Conservation (phyloP, 2,113 vertebrate genomes). For the Plotosus lineatus region DNA sequence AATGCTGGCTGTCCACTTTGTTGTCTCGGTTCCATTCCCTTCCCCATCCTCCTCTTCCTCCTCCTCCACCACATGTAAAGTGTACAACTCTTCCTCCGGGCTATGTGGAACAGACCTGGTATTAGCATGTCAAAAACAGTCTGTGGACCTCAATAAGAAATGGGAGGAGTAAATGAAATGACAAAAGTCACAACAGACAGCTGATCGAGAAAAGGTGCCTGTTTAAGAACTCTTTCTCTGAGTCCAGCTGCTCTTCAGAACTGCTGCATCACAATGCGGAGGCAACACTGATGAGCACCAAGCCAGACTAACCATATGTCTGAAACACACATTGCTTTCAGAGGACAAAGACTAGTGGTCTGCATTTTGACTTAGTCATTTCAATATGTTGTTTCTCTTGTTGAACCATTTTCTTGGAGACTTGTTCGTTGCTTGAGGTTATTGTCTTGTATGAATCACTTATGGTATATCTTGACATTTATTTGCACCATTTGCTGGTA, state of each 20-base stretch:
- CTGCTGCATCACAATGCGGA: constrained; percentile 70
- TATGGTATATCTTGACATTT: background rate
- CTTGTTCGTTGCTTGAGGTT: background rate
- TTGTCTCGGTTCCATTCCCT: constrained; percentile 17
- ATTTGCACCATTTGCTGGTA: background rate
- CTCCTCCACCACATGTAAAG: constrained; percentile 32
- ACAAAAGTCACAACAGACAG: constrained; percentile 74
- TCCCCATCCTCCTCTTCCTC: constrained; percentile 22
- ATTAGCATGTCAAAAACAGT: constrained; percentile 74
- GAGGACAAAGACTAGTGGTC: constrained; percentile 12
- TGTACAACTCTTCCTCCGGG: constrained; percentile 40
- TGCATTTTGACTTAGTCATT: background rate
- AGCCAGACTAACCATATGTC: constrained; percentile 35
- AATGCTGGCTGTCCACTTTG: constrained; percentile 49
- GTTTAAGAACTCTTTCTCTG: constrained; percentile 76
- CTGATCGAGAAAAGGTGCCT: constrained; percentile 76
- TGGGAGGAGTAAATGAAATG: constrained; percentile 73
- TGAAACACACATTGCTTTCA: constrained; percentile 12
- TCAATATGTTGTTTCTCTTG: background rate
- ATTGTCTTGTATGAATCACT: background rate
- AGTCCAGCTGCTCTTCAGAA: constrained; percentile 76
- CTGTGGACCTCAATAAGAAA: constrained; percentile 61
- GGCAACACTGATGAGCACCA: constrained; percentile 40
- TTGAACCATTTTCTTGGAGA: background rate
- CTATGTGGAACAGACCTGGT: constrained; percentile 37